Evolutionary conservation across 2,113 vertebrate species (phyloP).

Genomic region (Gobiocypris rarus): DNA sequence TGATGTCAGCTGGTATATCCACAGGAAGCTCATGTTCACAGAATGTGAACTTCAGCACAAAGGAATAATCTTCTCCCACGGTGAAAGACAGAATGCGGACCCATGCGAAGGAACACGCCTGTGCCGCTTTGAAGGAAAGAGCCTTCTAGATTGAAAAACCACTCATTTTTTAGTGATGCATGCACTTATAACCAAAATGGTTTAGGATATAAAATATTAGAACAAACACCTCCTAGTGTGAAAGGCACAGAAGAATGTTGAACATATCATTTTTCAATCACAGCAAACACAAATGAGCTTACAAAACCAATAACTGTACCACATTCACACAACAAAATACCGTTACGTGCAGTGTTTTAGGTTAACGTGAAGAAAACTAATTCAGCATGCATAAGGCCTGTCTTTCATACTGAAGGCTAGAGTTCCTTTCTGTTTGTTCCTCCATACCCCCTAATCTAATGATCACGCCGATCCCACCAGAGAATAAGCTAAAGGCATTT

Average conservation of each 20-base stretch:
- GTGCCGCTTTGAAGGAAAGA: constrained; percentile 2
- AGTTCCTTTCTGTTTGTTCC: constrained; percentile 33
- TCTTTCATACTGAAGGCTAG: constrained; percentile 31
- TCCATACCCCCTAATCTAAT: constrained; percentile 40
- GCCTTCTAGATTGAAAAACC: not conserved
- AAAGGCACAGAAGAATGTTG: not conserved
- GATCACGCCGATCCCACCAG: constrained; percentile 42
- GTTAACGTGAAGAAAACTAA: constrained; percentile 24
- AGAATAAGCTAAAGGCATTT: constrained; percentile 53
- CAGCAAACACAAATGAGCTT: constrained; percentile 10
- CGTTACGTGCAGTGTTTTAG: constrained; percentile 1
- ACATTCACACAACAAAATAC: not conserved
- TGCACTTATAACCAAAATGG: not conserved
- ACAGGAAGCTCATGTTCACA: constrained; percentile 42
- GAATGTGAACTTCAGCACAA: constrained; percentile 36
- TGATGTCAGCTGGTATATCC: constrained; percentile 37
- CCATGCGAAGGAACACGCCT: constrained; percentile 7
- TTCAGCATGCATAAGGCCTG: constrained; percentile 41
- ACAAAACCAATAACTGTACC: not conserved
- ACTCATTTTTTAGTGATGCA: not conserved
- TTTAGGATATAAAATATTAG: not conserved
- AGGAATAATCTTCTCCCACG: constrained; percentile 40
- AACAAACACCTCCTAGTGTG: not conserved
- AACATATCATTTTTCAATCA: not conserved
- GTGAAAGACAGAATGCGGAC: constrained; percentile 31